phyloP scores from a whole-genome alignment of 2,888 invertebrate species.

The Drosophila recens region DNA sequence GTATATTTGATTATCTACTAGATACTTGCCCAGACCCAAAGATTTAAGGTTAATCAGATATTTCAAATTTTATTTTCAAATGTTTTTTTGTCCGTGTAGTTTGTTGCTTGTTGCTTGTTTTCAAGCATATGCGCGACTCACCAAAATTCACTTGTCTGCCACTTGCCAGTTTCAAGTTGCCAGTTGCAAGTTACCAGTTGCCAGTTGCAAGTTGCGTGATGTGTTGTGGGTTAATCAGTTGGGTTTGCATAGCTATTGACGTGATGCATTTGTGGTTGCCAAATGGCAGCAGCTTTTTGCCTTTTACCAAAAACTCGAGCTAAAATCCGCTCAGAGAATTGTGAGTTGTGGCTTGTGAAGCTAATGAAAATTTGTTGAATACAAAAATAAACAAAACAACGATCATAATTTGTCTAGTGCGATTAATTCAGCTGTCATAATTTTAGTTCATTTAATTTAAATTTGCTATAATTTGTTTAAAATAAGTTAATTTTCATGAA shows the following conservation, averaged over 20 bases:
- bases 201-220: conserved; percentile 9
- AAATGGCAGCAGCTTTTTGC: conserved; percentile 9
- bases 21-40: no score
- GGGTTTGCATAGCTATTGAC: conserved; percentile 29
- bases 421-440: not conserved
- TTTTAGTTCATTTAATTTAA: no score
- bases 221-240: conserved; percentile 28
- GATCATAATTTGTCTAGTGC: not conserved
- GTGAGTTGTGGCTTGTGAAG: not conserved
- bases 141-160: conserved; percentile 15
- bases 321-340: not conserved
- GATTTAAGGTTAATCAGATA: not conserved
- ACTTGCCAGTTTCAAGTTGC: conserved; percentile 3
- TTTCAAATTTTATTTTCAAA: not conserved
- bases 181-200: not conserved
- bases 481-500: no score
- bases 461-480: no score
- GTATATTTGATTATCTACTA: no score
- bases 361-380: not conserved
- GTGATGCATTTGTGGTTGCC: conserved; percentile 14
- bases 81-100: not conserved
- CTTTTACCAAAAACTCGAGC: not conserved
- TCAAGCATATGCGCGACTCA: conserved; percentile 15
- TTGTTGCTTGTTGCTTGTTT: not conserved
- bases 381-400: not conserved